Evolutionary conservation across 1,140 invertebrate species (phyloP), one percentile per base, ranked within the genome.

Genomic region (Aphaenogaster rudis): DNA sequence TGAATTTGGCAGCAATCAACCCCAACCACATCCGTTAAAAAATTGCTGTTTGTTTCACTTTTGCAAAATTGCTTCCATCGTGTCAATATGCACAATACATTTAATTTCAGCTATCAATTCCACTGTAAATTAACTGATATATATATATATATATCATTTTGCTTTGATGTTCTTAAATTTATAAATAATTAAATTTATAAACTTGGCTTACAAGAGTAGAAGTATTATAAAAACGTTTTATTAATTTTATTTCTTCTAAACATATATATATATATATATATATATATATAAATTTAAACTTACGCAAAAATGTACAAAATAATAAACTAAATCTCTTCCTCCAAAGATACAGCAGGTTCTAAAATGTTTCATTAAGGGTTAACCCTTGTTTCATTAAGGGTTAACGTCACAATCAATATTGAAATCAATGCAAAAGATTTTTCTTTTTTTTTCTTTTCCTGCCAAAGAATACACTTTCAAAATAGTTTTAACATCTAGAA

Each of bases 41-140:
- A 54, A 78, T 79, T 79, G 72, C 74, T 86, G 36, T 66, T 86
- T 66, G 59, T 86, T 86, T 79, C 48, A 64, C 64, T 86, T 66
- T 54, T 66, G 11, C 59, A 52, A 84, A 74, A 76, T 66, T 86
- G 61, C 61, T 64, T 79, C 15, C 42, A 66, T 74, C 61, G 61
- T 86, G 50, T 39, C 48, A 45, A 79, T 45, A 61, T 61, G 21
- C 11, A 45, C 67, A 36, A 82, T 45, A 57, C 39, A 72, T 82
- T 82, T 74, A 76, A 63, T 50, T 84, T 39, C 28, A 9, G 9
- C 42, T 42, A 36, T 17, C 69, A 63, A 84, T 74, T 76, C 9
- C 13, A 61, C 13, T 63, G 69, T 61, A 28, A 82, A 84, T 84
- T 50, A 76, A 61, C 28, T 36, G 50, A n/a, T 28, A 11, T 21